Evolutionary conservation across 2,888 invertebrate species (phyloP), one percentile per base, ranked within the genome.

Genomic region (Caenorhabditis panamensis): DNA sequence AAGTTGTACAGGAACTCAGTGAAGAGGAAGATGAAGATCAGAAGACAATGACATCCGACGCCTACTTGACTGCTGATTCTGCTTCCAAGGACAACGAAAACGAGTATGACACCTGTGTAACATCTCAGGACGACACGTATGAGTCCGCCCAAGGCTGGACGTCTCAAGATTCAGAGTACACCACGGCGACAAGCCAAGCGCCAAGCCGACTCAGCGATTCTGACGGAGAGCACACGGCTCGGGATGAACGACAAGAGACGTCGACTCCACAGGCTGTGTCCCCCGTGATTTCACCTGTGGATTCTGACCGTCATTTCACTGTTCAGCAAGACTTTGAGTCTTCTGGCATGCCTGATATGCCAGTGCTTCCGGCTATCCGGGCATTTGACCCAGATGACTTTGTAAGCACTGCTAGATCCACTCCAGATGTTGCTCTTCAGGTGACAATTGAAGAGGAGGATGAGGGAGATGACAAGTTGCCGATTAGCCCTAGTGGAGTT

Each of bases 211-310:
- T 82, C 22, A 83, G 82, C 22, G 85, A 84, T n/a, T 62, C 64
- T 13, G 82, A 81, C 13, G 58, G 58, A 22, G 67, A 75, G 31
- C 63, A 66, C 51, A 73, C 73, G 16, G 73, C 73, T 6, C 64
- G 73, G 11, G 72, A 71, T 31, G 61, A 71, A 58, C 75, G 69
- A 28, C 82, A 79, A 51, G 81, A 80, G 44, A 79, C 82, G 16
- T 68, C 78, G 20, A 84, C 85, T 22, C 84, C 85, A 26, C 81
- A 82, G 24, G 84, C 85, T 13, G 81, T 80, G 8, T 20, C n/a
- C n/a, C n/a, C n/a, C n/a, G n/a, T n/a, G n/a, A n/a, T 86, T 6
- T 85, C 85, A 16, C 88, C 88, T 47, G 88, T 88, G 49, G 86
- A 87, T 59, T 87, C 87, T 54, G 88, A 88, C 71, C 64, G 88